A percentile compares a stretch with the other conserved stretches of the same genome.
Evolutionary conservation across 2,113 vertebrate genomes (phyloP).

Genomic region (Caloenas nicobarica): DNA sequence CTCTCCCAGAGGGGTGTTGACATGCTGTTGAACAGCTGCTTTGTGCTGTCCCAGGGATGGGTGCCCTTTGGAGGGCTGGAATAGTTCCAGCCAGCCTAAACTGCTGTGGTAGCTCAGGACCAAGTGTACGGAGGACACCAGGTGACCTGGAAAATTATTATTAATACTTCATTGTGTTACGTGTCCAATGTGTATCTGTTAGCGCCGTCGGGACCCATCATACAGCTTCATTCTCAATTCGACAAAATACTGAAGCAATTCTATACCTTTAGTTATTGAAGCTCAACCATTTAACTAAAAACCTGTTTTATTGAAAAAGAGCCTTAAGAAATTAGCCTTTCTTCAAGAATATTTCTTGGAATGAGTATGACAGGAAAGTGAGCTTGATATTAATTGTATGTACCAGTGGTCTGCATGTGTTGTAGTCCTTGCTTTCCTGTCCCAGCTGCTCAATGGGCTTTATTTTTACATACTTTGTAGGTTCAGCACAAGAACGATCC

Average conservation of each 20-base stretch:
- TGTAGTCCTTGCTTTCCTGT: not conserved
- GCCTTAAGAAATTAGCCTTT: not conserved
- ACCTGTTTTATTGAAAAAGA: not conserved
- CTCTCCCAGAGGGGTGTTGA: not conserved
- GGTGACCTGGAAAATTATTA: not conserved
- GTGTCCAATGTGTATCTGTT: accelerated
- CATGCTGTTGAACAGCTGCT: not conserved
- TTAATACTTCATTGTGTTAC: no score
- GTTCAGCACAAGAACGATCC: not conserved
- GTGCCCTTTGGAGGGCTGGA: not conserved
- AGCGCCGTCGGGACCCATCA: accelerated
- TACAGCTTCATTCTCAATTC: not conserved
- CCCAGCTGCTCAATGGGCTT: not conserved
- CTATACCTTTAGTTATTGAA: not conserved
- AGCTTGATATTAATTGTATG: not conserved
- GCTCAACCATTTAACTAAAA: not conserved
- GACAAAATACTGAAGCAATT: not conserved
- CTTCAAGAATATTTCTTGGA: not conserved
- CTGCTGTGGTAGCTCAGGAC: not conserved
- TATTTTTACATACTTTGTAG: not conserved
- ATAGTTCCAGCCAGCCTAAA: not conserved
- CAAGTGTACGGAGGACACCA: not conserved
- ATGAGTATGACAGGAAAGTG: not conserved
- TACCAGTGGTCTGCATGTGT: not conserved
- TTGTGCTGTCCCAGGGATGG: not conserved